Evolutionary conservation across 2,888 invertebrate genomes (phyloP), one percentile per base, ranked within the genome.

Genomic region (Pachliopta kotzebuea): DNA sequence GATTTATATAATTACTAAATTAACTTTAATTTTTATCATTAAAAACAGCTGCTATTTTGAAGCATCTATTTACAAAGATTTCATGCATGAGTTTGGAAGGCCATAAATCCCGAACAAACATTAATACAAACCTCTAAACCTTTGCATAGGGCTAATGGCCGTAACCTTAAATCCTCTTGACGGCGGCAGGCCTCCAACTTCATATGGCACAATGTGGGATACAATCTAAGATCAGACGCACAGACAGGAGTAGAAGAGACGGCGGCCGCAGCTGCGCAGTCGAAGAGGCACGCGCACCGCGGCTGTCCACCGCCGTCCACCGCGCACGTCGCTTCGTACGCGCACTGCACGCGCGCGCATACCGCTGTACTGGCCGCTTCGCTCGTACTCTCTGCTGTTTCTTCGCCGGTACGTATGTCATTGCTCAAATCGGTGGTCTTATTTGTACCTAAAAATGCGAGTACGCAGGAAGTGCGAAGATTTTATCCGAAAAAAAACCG

Each of bases 301-400:
- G 90, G 90, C 69, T 89, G 89, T 14, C 89, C 90, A 76, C 95
- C 95, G 1, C 94, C 93, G 60, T 95, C 96, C 49, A 96, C 93
- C 67, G 96, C 96, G 85, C 98, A 98, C 1, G 95, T 95, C 11
- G 97, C 97, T 68, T 97, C 97, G 80, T 94, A 96, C 69, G 96
- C 96, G 83, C 98, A 98, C 70, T 94, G 94, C 68, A 97, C 95
- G 69, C 96, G 94, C 62, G 95, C 94, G 83, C 97, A 97, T 6
- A 95, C 95, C 60, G 95, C 95, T 21, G 93, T 93, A 62, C 94
- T 94, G 1, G 78, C 71, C 1, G 74, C 81, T 0, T 80, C 74
- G 63, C 84, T 87, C 29, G 85, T 85, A 0, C 86, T 78, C 49
- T 79, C 83, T 69, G 86, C 88, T 0, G 73, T 74, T 2, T 86